Evolutionary conservation across 2,888 invertebrate species (phyloP), one percentile per base, ranked within the genome.

Genomic region (Eurytoma californica): DNA sequence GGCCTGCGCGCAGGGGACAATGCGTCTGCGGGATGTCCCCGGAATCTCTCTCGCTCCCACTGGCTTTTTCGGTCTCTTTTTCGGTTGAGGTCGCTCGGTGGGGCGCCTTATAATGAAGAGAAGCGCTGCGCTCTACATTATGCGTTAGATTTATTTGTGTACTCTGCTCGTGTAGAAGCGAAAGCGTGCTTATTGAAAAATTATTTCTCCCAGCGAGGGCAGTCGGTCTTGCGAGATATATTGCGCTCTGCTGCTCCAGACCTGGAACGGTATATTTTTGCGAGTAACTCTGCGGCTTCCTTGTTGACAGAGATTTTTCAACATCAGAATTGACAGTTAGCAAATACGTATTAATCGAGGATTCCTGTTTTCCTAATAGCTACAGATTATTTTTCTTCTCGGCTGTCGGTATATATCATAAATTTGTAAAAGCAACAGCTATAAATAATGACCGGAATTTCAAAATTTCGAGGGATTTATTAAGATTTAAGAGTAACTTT

Each of bases 1-100:
- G 60, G 63, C 69, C 39, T n/a, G 28, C 60, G 9, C 16, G 30
- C 30, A 68, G 51, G 58, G 73, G 80, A 82, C 81, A 82, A 83
- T 83, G 69, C 58, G 79, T 73, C 82, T 60, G 57, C 72, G 82
- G 81, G 79, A 77, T 70, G 24, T 65, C 73, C n/a, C 69, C 72
- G 67, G 47, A 66, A 70, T 51, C 49, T 20, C 20, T 4, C 61
- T 49, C 18, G n/a, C 20, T 12, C 60, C n/a, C 20, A 0, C 47
- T 24, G 28, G 24, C 61, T 51, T 16, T 51, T 9, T 51, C 51
- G 13, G 7, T 51, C 51, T 51, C 51, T 39, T 47, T 63, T 13
- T 47, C 39, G 63, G 39, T 9, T 39, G 39, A 39, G 39, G 49
- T 60, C 72, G 28, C 79, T 13, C 77, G 18, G 77, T 73, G 53